phyloP scores from a whole-genome alignment of 2,113 vertebrate genomes.

The Coryphaenoides rupestris region DNA sequence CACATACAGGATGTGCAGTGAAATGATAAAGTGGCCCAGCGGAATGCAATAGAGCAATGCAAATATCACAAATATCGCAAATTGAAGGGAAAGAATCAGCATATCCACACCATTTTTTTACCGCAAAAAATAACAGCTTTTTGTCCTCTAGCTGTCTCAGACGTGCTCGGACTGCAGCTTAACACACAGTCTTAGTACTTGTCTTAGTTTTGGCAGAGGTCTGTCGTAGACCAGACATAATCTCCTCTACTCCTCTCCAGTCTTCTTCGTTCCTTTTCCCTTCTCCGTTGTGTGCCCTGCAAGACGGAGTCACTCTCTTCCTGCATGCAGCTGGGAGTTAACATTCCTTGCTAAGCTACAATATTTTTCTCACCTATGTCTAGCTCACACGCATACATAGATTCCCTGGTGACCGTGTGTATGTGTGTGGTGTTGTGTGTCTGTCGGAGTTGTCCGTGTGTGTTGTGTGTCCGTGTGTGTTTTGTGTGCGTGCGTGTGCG shows the following conservation, averaged over 20 bases:
- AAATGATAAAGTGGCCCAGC: too few species aligned
- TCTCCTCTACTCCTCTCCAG: conserved; percentile 23
- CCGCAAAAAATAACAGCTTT: too few species aligned
- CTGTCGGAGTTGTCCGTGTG: not conserved
- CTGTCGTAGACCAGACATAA: conserved; percentile 35
- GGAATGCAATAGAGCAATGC: too few species aligned
- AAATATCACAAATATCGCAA: too few species aligned
- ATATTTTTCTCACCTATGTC: conserved; percentile 15
- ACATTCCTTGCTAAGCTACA: conserved; percentile 51
- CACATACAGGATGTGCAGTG: too few species aligned
- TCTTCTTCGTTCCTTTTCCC: too few species aligned
- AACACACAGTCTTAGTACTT: conserved; percentile 11
- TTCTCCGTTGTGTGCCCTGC: not conserved
- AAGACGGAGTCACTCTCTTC: not conserved
- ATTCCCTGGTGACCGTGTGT: conserved; percentile 25
- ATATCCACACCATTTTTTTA: too few species aligned
- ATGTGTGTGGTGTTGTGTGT: conserved; percentile 7
- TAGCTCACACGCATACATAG: conserved; percentile 27
- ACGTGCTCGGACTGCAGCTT: too few species aligned
- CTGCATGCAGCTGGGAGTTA: conserved; percentile 45
- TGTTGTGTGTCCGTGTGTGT: too few species aligned
- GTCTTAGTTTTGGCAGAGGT: conserved; percentile 46
- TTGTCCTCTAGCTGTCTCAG: too few species aligned
- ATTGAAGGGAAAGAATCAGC: too few species aligned
- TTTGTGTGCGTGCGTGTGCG: too few species aligned